phyloP scores from a whole-genome alignment of 2,888 invertebrate species.

The Maniola hyperantus region DNA sequence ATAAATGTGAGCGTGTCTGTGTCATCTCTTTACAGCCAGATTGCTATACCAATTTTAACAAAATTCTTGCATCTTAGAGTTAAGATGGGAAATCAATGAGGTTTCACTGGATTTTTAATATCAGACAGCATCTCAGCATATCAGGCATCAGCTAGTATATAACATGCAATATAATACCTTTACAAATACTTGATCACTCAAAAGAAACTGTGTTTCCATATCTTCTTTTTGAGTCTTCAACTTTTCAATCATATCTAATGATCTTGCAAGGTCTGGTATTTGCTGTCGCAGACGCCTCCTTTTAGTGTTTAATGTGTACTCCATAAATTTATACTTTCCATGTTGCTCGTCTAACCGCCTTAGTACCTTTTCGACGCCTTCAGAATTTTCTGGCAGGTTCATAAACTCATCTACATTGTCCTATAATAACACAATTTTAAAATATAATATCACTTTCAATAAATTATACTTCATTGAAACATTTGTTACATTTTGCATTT shows the following conservation, averaged over 20 bases:
- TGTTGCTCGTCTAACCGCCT: slow-evolving; percentile 95
- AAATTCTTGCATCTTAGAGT: too few relatives aligned
- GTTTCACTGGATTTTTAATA: too few relatives aligned
- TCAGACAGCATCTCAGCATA: too few relatives aligned
- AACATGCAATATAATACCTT: slow-evolving; percentile 60
- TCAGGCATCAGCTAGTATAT: too few relatives aligned
- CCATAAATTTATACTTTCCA: slow-evolving; percentile 98
- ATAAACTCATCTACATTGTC: slow-evolving; percentile 98
- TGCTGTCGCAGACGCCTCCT: slow-evolving; percentile 93
- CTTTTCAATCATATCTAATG: slow-evolving; percentile 95
- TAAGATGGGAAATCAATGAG: too few relatives aligned
- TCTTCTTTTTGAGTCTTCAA: slow-evolving; percentile 91
- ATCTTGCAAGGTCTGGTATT: slow-evolving; percentile 96
- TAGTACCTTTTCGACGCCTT: slow-evolving; percentile 92
- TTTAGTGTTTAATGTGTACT: slow-evolving; percentile 93
- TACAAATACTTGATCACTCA: slow-evolving; percentile 95
- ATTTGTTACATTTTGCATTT: not conserved
- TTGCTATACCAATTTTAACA: too few relatives aligned
- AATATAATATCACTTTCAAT: too few relatives aligned
- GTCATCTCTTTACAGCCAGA: too few relatives aligned
- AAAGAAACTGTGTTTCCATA: slow-evolving; percentile 93
- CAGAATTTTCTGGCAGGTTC: slow-evolving; percentile 90
- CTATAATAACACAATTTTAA: slow-evolving; percentile 67
- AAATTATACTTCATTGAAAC: not conserved
- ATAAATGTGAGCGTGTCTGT: too few relatives aligned